Conservation (phyloP, 2,113 vertebrate genomes). For the Cygnus atratus region DNA sequence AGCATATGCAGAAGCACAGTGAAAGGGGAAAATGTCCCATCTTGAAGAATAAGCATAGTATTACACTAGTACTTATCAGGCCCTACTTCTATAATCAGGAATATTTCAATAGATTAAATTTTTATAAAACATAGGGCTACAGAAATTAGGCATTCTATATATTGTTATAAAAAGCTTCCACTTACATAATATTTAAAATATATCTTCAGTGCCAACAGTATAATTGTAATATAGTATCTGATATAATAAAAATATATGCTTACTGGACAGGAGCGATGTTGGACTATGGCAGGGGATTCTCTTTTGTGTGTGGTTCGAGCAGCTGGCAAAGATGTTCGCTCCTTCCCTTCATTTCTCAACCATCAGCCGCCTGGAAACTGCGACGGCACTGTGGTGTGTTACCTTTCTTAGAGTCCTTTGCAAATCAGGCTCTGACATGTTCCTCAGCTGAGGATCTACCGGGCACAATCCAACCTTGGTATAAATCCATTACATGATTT, state of each 20-base stretch:
- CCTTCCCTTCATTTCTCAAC: background rate
- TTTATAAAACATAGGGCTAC: constrained; percentile 64
- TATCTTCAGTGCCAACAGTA: constrained; percentile 27
- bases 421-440: background rate
- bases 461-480: background rate
- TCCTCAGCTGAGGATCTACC: background rate
- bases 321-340: background rate
- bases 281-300: background rate
- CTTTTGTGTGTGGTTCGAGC: background rate
- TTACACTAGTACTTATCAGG: background rate
- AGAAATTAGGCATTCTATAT: constrained; percentile 27
- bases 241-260: constrained; percentile 54
- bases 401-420: background rate
- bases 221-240: constrained; percentile 29
- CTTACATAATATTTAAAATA: constrained; percentile 41
- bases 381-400: background rate
- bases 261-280: background rate
- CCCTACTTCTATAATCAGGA: background rate
- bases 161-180: constrained; percentile 41
- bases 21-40: background rate
- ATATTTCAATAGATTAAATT: background rate
- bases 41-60: background rate
- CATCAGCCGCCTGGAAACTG: background rate
- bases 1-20: background rate
- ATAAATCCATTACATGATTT: background rate